A percentile compares a stretch with the other conserved stretches of the same genome.
These are phyloP conservation scores for Cyprinodon tularosa DNA, from an alignment of 2,113 vertebrate species.

Conservation along the genomic window DNA sequence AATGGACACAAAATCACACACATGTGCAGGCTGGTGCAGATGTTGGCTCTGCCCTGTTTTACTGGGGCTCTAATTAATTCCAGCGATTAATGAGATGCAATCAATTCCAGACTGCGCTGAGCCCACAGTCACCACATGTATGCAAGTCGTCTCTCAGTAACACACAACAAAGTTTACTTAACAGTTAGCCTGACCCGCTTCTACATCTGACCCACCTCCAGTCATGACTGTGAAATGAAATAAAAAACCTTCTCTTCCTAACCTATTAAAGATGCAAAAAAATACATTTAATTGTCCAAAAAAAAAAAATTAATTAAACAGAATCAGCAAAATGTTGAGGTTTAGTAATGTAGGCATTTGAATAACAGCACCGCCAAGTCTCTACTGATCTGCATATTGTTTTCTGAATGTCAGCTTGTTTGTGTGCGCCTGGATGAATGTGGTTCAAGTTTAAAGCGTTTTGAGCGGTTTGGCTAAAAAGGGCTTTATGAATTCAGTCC, in stretches of 20 bases:
- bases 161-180: neutral
- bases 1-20: constrained; percentile 34
- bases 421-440: neutral
- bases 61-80: constrained; percentile 69
- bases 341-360: neutral
- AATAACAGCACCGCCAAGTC: neutral
- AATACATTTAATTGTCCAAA: neutral
- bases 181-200: neutral
- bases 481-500: neutral
- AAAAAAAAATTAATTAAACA: neutral
- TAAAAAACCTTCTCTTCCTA: too few relatives aligned
- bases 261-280: too few relatives aligned
- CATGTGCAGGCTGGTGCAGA: constrained; percentile 38
- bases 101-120: constrained; percentile 38
- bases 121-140: neutral
- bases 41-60: constrained; percentile 45
- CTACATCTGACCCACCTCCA: neutral
- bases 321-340: neutral
- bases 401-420: neutral
- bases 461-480: neutral
- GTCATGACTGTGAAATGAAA: too few relatives aligned
- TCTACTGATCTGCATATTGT: neutral
- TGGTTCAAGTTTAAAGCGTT: neutral
- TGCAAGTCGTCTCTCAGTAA: neutral
- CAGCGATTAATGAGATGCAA: constrained; percentile 61